phyloP scores from a whole-genome alignment of 1,140 invertebrate species.

The Linepithema humile region DNA sequence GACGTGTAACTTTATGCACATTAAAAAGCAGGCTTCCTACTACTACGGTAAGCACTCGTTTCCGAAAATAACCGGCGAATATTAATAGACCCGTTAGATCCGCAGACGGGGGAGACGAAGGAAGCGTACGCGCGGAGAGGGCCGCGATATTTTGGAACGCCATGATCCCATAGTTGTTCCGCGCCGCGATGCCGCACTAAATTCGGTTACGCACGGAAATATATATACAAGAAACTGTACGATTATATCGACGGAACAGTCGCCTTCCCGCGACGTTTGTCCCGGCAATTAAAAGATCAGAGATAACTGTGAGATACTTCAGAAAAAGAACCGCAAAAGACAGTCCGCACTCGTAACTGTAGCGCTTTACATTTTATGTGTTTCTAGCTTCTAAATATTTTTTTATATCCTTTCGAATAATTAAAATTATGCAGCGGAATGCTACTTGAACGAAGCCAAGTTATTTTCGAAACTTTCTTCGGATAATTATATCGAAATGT shows the following conservation, averaged over 20 bases:
- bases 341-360: no score
- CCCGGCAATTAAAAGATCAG: not conserved
- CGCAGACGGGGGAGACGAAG: slow-evolving; percentile 27
- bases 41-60: slow-evolving; percentile 69
- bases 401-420: not conserved
- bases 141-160: slow-evolving; percentile 77
- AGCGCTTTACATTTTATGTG: not conserved
- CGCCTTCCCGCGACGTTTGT: not conserved
- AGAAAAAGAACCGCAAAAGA: no score
- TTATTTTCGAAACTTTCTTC: not conserved
- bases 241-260: not conserved
- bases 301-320: not conserved
- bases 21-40: slow-evolving; percentile 60
- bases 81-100: slow-evolving; percentile 78
- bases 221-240: slow-evolving; percentile 18
- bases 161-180: slow-evolving; percentile 61
- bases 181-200: slow-evolving; percentile 45
- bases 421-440: not conserved
- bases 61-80: slow-evolving; percentile 79
- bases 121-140: slow-evolving; percentile 55
- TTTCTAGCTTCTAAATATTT: not conserved
- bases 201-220: slow-evolving; percentile 46
- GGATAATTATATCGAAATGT: not conserved
- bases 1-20: slow-evolving; percentile 12
- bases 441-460: not conserved